These are phyloP conservation scores for Plebejus anna DNA, from an alignment of 2,888 invertebrate genomes.

Conservation along the genomic window DNA sequence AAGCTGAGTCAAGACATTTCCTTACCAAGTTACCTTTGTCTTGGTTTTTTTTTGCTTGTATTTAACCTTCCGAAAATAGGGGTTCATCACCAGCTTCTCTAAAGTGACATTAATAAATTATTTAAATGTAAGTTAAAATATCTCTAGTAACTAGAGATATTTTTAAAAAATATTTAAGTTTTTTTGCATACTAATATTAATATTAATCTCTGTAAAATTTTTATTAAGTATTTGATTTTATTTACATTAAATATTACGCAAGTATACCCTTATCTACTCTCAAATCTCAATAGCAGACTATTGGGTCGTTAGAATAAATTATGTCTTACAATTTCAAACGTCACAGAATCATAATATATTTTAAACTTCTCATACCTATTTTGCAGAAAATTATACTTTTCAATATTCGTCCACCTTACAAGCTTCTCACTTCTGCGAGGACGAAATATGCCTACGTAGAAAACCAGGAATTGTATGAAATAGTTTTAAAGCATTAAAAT, in stretches of 20 bases:
- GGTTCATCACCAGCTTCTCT: no score
- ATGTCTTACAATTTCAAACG: no score
- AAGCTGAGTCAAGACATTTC: slow-evolving; percentile 10
- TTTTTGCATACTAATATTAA: not conserved
- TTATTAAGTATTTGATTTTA: not conserved
- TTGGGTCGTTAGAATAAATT: no score
- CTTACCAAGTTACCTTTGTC: not conserved
- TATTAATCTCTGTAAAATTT: not conserved
- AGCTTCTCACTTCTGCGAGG: no score
- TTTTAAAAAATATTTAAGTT: not conserved
- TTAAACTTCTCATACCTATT: no score
- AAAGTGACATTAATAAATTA: not conserved
- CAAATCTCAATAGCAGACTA: no score
- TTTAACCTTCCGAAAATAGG: no score
- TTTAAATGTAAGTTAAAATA: not conserved
- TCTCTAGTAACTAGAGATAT: not conserved
- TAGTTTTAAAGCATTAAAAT: not conserved
- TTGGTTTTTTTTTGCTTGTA: no score
- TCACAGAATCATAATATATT: no score
- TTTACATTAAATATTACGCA: not conserved
- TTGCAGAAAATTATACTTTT: not conserved
- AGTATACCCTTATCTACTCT: not conserved
- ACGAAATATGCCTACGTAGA: not conserved
- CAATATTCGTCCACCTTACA: not conserved
- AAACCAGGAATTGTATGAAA: not conserved